Evolutionary conservation across 2,113 vertebrate genomes (phyloP).

Genomic region (Neodon shergylaensis): DNA sequence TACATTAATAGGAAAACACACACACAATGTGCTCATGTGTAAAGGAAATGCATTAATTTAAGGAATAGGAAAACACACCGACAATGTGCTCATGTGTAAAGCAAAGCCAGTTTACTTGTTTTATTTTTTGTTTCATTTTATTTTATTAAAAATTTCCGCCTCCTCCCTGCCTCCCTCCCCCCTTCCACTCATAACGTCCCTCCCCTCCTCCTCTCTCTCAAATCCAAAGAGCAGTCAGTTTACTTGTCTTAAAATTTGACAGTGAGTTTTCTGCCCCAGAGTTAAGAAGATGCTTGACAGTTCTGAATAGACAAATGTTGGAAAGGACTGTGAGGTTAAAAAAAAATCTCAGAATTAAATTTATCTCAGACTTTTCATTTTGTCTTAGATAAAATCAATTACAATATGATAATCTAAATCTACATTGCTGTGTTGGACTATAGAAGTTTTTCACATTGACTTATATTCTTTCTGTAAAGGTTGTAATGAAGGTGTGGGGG

Average conservation of each 20-base stretch:
- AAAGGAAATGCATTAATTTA: neutral
- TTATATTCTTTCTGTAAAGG: neutral
- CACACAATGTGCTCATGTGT: neutral
- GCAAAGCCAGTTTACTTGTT: conserved; percentile 9
- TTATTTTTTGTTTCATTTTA: neutral
- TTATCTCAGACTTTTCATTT: neutral
- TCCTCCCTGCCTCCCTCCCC: too few species aligned
- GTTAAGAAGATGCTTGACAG: neutral
- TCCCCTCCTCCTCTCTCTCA: too few species aligned
- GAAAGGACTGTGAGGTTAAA: neutral
- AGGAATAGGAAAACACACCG: neutral
- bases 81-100: conserved; percentile 10
- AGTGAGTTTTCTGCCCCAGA: conserved; percentile 12
- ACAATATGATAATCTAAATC: neutral
- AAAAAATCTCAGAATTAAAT: neutral
- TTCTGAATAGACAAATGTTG: neutral
- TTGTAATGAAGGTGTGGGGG: neutral
- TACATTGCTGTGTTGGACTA: neutral
- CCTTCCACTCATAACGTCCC: fast-evolving
- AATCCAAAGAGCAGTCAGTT: neutral
- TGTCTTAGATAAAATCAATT: neutral
- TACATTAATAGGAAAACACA: neutral
- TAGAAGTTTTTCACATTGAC: neutral
- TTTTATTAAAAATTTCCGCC: too few species aligned
- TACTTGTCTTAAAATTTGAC: conserved; percentile 22